phyloP scores from a whole-genome alignment of 2,113 vertebrate genomes.

The Rhea americana region DNA sequence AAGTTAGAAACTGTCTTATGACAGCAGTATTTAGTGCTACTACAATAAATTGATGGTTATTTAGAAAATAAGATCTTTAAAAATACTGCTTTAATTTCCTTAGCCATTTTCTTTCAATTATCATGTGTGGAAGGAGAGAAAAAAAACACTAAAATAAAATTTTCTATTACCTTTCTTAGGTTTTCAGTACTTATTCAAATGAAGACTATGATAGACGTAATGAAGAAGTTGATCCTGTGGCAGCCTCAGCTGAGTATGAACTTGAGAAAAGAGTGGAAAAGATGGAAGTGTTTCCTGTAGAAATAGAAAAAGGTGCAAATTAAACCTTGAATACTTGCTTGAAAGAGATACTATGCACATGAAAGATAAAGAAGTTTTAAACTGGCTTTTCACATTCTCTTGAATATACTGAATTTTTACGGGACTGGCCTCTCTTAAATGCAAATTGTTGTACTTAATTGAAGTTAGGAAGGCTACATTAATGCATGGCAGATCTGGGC shows the following conservation, averaged over 20 bases:
- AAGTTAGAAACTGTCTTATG: background rate
- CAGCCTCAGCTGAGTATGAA: slow-evolving; percentile 91
- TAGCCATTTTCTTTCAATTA: background rate
- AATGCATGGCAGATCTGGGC: background rate
- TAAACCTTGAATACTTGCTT: background rate
- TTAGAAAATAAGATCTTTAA: background rate
- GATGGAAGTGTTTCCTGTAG: slow-evolving; percentile 94
- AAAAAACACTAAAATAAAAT: background rate
- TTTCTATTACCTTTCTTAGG: slow-evolving; percentile 69
- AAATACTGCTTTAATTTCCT: background rate
- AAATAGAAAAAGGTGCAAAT: slow-evolving; percentile 88
- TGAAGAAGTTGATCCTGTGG: slow-evolving; percentile 92
- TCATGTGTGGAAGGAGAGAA: background rate
- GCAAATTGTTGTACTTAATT: background rate
- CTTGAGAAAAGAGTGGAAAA: slow-evolving; percentile 94
- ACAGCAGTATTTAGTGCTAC: background rate
- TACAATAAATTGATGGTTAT: background rate
- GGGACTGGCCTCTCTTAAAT: background rate
- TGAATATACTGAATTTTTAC: no score
- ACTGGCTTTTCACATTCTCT: background rate
- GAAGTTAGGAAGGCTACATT: background rate
- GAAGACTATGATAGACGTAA: slow-evolving; percentile 93
- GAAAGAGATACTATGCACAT: background rate
- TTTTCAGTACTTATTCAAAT: slow-evolving; percentile 91
- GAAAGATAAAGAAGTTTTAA: background rate